A percentile compares a stretch with the other conserved stretches of the same genome.
Conservation (phyloP, 1,140 invertebrate species). For the Bombus vancouverensis region DNA sequence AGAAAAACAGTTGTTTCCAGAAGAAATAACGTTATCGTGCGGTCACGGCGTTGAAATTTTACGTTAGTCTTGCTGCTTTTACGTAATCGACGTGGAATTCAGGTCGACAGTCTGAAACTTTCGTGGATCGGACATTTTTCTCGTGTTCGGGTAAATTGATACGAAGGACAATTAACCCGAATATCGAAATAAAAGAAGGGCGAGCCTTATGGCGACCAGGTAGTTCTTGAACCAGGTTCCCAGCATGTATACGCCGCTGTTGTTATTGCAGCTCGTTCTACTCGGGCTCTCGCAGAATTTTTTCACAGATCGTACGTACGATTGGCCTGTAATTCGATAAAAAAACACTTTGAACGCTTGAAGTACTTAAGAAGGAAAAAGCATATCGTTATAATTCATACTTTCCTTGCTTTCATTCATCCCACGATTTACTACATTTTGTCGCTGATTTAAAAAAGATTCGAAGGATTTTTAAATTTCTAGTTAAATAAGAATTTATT, state of each 20-base stretch:
- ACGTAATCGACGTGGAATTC: slow-evolving; percentile 47
- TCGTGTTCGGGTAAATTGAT: slow-evolving; percentile 55
- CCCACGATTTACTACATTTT: background rate
- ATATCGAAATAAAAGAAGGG: slow-evolving; percentile 62
- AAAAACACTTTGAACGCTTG: background rate
- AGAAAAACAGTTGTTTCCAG: background rate
- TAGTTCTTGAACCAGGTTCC: slow-evolving; percentile 38
- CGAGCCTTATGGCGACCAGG: background rate
- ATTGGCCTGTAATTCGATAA: background rate
- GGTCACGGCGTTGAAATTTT: slow-evolving; percentile 20
- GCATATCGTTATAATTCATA: background rate
- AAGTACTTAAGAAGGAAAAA: background rate
- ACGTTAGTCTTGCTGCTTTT: slow-evolving; percentile 38
- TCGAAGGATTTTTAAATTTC: too few species aligned
- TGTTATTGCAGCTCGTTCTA: slow-evolving; percentile 19
- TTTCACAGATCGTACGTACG: slow-evolving; percentile 27
- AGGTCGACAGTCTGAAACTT: slow-evolving; percentile 37
- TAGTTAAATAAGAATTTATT: too few species aligned
- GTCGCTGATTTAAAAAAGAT: too few species aligned
- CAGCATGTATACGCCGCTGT: slow-evolving; percentile 39
- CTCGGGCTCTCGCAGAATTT: slow-evolving; percentile 8
- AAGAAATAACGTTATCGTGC: slow-evolving; percentile 21
- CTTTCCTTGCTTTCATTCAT: background rate
- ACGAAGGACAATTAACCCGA: slow-evolving; percentile 55
- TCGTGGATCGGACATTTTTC: slow-evolving; percentile 56